Conservation (phyloP, 2,113 vertebrate species). For the Pardalotus punctatus region DNA sequence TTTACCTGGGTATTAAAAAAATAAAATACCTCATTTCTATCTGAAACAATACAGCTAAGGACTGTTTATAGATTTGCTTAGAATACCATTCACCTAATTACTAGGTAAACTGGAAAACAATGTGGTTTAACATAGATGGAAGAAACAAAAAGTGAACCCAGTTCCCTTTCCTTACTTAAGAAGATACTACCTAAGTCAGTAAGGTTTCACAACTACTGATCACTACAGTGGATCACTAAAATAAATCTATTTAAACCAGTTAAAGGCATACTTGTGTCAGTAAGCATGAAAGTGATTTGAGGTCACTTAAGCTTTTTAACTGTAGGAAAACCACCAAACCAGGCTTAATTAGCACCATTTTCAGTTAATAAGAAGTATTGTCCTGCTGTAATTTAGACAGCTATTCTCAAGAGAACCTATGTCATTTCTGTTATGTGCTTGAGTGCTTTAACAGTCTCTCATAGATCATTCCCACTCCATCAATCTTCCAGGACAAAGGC, state of each 20-base stretch:
- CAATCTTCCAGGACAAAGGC: neutral
- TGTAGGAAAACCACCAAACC: neutral
- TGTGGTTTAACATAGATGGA: neutral
- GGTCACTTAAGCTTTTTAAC: neutral
- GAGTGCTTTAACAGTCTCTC: neutral
- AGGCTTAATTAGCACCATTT: neutral
- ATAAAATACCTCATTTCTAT: neutral
- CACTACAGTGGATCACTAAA: neutral
- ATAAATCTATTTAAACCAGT: neutral
- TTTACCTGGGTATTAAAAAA: neutral
- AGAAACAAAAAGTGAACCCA: neutral
- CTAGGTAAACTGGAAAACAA: neutral
- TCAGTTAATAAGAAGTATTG: neutral
- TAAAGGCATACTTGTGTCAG: neutral
- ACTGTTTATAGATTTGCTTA: neutral
- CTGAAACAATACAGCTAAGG: neutral
- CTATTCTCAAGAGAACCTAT: neutral
- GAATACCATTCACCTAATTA: neutral
- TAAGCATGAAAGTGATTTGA: neutral
- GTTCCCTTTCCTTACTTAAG: neutral
- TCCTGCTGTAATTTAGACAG: neutral
- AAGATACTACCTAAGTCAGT: neutral
- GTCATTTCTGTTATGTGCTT: neutral
- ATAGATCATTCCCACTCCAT: neutral
- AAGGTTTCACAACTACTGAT: neutral